These are phyloP conservation scores for Pelagia noctiluca DNA, from an alignment of 30 jellyfish, hydroid and myxozoan species.

Conservation along the genomic window DNA sequence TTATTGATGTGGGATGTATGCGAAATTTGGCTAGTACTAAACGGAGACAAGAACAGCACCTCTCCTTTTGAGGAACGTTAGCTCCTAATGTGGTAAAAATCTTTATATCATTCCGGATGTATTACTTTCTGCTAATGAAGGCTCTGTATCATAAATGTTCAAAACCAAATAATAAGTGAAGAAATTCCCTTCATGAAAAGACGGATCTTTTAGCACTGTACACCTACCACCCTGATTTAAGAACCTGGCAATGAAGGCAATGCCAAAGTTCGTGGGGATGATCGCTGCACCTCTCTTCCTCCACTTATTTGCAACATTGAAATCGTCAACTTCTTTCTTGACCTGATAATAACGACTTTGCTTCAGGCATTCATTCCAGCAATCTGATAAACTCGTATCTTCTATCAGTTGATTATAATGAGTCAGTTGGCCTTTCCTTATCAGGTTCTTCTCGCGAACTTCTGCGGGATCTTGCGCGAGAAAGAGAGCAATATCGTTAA, in stretches of 20 bases:
- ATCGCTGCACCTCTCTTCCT: constrained; percentile 42
- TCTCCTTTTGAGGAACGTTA: no score
- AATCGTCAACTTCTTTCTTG: not conserved
- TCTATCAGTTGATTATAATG: constrained; percentile 41
- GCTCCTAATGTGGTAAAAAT: no score
- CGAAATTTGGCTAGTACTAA: no score
- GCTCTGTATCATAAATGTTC: no score
- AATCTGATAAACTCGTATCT: constrained; percentile 3
- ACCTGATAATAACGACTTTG: constrained; percentile 16
- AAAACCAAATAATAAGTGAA: no score
- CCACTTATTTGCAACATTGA: constrained; percentile 24
- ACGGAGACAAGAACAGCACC: no score
- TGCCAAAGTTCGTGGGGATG: constrained; percentile 30
- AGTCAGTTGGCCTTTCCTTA: constrained; percentile 15
- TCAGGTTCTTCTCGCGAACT: constrained; percentile 33
- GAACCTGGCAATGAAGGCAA: constrained; percentile 6
- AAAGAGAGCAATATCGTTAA: constrained; percentile 15
- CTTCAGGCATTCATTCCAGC: constrained; percentile 42
- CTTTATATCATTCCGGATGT: no score
- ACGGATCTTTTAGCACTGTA: no score
- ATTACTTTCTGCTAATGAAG: no score
- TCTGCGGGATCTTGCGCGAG: constrained; percentile 44
- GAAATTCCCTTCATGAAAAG: no score
- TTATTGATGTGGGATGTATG: no score
- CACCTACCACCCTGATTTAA: constrained; percentile 42